phyloP scores from a whole-genome alignment of 2,113 vertebrate species.

The Oreochromis spilurus region DNA sequence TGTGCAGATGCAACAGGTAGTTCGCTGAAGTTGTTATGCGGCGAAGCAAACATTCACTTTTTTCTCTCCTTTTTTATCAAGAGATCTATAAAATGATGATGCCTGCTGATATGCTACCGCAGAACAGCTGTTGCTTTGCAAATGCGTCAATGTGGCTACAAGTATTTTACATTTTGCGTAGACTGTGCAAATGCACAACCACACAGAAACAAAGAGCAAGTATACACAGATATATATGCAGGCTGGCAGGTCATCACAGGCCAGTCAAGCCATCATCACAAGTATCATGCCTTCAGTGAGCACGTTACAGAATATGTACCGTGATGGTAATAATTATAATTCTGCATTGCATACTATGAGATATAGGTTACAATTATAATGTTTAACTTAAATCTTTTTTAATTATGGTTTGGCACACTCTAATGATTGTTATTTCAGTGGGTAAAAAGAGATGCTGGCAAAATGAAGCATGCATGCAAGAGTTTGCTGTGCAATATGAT shows the following conservation, averaged over 20 bases:
- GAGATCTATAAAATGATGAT: background rate
- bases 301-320: background rate
- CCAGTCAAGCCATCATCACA: background rate
- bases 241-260: background rate
- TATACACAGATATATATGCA: background rate
- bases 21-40: background rate
- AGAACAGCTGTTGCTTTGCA: conserved; percentile 45
- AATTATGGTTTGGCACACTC: background rate
- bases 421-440: background rate
- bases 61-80: background rate
- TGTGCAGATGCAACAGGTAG: conserved; percentile 8
- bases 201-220: conserved; percentile 3
- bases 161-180: conserved; percentile 39
- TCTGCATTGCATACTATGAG: background rate
- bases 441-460: background rate
- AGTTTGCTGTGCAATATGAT: background rate
- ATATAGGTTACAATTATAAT: background rate
- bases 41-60: background rate
- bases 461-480: background rate
- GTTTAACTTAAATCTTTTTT: background rate
- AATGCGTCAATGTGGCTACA: conserved; percentile 55
- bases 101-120: background rate
- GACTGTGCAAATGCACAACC: background rate
- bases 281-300: background rate
- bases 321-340: background rate